A percentile compares a stretch with the other conserved stretches of the same genome.
These are phyloP conservation scores for Vulpes lagopus DNA, from an alignment of 2,113 vertebrate genomes.

Conservation along the genomic window DNA sequence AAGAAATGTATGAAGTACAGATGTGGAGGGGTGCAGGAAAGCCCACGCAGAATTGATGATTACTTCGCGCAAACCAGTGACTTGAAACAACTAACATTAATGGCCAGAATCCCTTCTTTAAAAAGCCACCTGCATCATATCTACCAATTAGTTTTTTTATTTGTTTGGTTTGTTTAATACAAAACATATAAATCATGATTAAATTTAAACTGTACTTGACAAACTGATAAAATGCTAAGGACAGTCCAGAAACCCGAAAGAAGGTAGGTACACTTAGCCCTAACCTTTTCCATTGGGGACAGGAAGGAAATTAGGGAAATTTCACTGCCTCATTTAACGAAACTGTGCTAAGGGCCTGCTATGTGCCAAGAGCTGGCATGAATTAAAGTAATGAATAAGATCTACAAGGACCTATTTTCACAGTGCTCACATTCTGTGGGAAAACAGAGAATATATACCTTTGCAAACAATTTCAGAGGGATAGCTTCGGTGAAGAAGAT, in stretches of 20 bases:
- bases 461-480: not conserved
- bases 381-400: not conserved
- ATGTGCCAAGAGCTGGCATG: not conserved
- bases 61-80: slow-evolving; percentile 57
- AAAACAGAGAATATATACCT: not conserved
- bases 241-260: not conserved
- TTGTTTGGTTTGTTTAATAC: not conserved
- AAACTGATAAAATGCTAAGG: not conserved
- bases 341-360: not conserved
- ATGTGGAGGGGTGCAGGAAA: not conserved
- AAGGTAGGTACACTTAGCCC: not conserved
- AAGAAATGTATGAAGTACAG: slow-evolving; percentile 9
- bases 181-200: slow-evolving; percentile 12
- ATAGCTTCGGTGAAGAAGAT: not conserved
- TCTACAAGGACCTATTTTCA: not conserved
- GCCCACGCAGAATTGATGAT: not conserved
- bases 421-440: not conserved
- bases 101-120: slow-evolving; percentile 62
- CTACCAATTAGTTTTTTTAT: not conserved
- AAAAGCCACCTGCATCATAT: not conserved
- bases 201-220: not conserved
- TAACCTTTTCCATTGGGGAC: not conserved
- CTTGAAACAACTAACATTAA: slow-evolving; percentile 80
- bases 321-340: not conserved
- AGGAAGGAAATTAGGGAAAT: slow-evolving; percentile 15